Evolutionary conservation across 1,140 invertebrate species (phyloP).

Genomic region (Ostrea denselamellosa): DNA sequence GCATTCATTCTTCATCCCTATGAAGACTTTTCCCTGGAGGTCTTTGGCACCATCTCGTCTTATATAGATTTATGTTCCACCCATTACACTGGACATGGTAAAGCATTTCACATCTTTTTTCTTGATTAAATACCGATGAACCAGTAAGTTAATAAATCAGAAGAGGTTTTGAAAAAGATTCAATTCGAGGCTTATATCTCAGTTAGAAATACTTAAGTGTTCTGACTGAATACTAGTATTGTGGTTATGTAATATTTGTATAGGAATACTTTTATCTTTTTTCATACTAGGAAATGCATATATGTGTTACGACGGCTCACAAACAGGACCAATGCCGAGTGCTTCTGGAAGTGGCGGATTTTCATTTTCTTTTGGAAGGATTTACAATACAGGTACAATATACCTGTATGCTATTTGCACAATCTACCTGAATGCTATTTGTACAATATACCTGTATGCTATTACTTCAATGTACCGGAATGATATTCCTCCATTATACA

Average conservation of each 20-base stretch:
- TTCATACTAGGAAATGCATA: neutral
- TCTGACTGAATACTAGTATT: too few relatives aligned
- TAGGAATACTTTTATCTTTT: neutral
- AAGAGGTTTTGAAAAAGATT: too few relatives aligned
- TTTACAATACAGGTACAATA: conserved; percentile 7
- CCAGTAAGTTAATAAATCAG: neutral
- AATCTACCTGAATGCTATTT: too few relatives aligned
- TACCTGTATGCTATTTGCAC: neutral
- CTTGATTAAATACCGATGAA: too few relatives aligned
- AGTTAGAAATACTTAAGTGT: too few relatives aligned
- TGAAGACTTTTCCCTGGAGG: neutral
- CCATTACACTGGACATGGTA: neutral
- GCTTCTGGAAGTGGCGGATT: neutral
- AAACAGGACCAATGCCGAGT: neutral
- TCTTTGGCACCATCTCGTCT: neutral
- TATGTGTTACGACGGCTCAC: neutral
- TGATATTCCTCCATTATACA: too few relatives aligned
- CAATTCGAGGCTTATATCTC: too few relatives aligned
- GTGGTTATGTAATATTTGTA: neutral
- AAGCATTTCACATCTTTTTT: neutral
- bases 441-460: too few relatives aligned
- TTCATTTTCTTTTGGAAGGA: neutral
- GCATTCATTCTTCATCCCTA: neutral
- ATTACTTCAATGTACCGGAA: too few relatives aligned
- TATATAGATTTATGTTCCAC: neutral